Evolutionary conservation across 2,113 vertebrate genomes (phyloP).

Genomic region (Glaucomys volans): DNA sequence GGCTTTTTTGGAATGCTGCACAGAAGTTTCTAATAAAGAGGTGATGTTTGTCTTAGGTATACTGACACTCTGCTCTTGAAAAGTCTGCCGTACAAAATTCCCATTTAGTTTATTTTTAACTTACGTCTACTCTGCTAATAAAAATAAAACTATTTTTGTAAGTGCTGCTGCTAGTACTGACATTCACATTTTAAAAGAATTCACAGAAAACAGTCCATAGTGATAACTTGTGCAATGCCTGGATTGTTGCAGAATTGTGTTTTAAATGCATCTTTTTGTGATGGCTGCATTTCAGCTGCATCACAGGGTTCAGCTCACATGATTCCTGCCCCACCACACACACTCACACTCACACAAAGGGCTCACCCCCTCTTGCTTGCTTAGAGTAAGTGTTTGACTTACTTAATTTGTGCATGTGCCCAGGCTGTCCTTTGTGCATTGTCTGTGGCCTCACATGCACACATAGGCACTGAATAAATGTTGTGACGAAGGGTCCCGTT

Average conservation of each 20-base stretch:
- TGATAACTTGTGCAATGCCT: constrained; percentile 21
- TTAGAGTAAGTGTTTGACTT: constrained; percentile 44
- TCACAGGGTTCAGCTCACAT: constrained; percentile 50
- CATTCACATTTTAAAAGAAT: constrained; percentile 59
- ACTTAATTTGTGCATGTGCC: constrained; percentile 44
- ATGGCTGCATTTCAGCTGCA: constrained; percentile 55
- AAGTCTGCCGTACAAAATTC: constrained; percentile 64
- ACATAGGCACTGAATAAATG: constrained; percentile 23
- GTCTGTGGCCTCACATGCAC: not conserved
- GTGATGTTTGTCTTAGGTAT: constrained; percentile 54
- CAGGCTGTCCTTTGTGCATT: constrained; percentile 55
- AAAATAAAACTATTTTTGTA: constrained; percentile 75
- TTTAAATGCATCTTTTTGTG: constrained; percentile 53
- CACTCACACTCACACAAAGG: not conserved
- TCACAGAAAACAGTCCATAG: constrained; percentile 56
- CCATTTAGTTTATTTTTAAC: constrained; percentile 72
- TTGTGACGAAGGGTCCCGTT: constrained; percentile 2
- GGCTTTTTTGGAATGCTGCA: not conserved
- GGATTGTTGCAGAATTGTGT: constrained; percentile 61
- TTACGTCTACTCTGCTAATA: constrained; percentile 72
- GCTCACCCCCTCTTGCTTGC: not conserved
- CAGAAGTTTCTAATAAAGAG: constrained; percentile 64
- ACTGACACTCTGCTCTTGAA: constrained; percentile 56
- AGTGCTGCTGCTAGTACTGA: constrained; percentile 48
- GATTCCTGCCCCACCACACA: not conserved